Conservation (phyloP, 2,113 vertebrate species). For the Climacteris rufus region DNA sequence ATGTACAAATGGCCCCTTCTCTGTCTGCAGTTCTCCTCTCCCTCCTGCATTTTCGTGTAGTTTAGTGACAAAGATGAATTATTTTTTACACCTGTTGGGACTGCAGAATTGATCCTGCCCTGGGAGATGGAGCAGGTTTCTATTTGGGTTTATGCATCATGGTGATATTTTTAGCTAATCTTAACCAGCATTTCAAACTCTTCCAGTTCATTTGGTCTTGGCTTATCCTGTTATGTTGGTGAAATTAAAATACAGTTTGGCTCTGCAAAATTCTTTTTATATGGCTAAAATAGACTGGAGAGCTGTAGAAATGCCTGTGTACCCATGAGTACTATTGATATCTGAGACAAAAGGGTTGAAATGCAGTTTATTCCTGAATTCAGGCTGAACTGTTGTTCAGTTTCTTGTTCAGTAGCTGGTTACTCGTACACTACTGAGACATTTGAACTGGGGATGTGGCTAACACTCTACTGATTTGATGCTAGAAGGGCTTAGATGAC, state of each 20-base stretch:
- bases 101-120: conserved; percentile 15
- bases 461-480: neutral
- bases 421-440: neutral
- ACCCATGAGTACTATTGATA: neutral
- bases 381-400: neutral
- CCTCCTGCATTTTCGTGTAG: neutral
- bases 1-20: neutral
- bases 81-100: conserved; percentile 59
- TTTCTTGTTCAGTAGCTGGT: neutral
- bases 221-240: neutral
- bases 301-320: neutral
- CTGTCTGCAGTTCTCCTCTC: neutral
- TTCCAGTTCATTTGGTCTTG: conserved; percentile 2
- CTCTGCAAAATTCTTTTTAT: neutral
- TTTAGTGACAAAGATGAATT: conserved; percentile 53
- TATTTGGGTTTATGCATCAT: conserved; percentile 62
- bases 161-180: conserved; percentile 55
- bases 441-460: neutral
- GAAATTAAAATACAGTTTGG: neutral
- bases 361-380: neutral
- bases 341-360: neutral
- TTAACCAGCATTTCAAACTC: neutral
- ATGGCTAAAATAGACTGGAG: neutral
- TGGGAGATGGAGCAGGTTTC: neutral
- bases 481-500: neutral